Percentiles rank a stretch among this genome's conserved stretches.
Conservation (phyloP, 2,888 invertebrate species). For the Cheilosia vulpina region DNA sequence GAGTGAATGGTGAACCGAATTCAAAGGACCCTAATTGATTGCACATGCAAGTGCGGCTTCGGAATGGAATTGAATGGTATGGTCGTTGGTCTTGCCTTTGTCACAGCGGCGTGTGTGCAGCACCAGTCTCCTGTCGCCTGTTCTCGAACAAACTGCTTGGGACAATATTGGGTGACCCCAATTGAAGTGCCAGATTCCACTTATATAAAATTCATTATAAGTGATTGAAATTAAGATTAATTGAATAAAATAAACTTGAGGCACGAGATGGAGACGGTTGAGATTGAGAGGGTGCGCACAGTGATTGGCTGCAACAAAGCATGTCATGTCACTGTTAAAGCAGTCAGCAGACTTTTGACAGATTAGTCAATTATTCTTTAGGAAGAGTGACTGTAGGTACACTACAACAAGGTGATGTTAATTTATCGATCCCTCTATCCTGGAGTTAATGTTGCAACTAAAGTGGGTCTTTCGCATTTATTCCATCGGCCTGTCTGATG, state of each 20-base stretch:
- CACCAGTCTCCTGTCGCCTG: background rate
- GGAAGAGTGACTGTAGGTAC: background rate
- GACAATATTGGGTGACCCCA: conserved; percentile 54
- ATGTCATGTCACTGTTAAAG: conserved; percentile 61
- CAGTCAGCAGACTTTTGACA: conserved; percentile 35
- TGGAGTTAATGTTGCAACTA: too few species aligned
- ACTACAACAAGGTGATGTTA: background rate
- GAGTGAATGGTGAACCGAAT: conserved; percentile 67
- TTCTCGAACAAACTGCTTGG: background rate
- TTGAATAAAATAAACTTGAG: conserved; percentile 32
- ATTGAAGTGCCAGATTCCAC: conserved; percentile 34
- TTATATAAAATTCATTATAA: conserved; percentile 42
- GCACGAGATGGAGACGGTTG: background rate
- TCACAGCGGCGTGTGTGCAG: background rate
- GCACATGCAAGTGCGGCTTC: conserved; percentile 48
- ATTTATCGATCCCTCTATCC: too few species aligned
- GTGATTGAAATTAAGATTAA: conserved; percentile 65
- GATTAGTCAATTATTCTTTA: conserved; percentile 48
- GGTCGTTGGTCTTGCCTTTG: conserved; percentile 1
- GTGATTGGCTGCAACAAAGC: conserved; percentile 19
- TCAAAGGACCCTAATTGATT: conserved; percentile 72
- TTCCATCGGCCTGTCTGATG: too few species aligned
- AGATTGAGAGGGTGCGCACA: background rate
- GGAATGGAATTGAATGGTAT: background rate
- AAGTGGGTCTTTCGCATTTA: too few species aligned